phyloP scores from a whole-genome alignment of 2,888 invertebrate species.

The Tryphoninae sp. region DNA sequence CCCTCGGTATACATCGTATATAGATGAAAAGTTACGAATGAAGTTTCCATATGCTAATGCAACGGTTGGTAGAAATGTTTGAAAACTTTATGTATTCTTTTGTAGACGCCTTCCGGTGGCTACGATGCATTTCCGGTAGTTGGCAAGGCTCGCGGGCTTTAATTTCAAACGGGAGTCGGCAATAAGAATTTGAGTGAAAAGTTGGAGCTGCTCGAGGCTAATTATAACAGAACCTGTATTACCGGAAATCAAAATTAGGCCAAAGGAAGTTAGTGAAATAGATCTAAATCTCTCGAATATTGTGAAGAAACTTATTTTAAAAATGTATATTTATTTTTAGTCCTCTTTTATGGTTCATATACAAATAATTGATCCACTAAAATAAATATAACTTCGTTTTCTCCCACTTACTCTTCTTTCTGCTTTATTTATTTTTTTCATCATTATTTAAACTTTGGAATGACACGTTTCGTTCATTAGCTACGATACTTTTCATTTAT shows the following conservation, averaged over 20 bases:
- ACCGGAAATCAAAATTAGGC: not conserved
- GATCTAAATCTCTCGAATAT: not conserved
- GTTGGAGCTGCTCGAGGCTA: not conserved
- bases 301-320: too few species aligned
- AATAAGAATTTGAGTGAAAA: conserved; percentile 8
- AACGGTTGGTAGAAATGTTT: conserved; percentile 12
- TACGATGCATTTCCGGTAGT: not conserved
- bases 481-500: too few species aligned
- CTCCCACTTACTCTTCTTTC: too few species aligned
- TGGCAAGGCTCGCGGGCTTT: not conserved
- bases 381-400: too few species aligned
- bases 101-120: not conserved
- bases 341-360: too few species aligned
- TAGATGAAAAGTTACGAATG: not conserved
- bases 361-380: too few species aligned
- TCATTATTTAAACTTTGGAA: too few species aligned
- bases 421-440: too few species aligned
- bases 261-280: not conserved
- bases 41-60: conserved; percentile 25
- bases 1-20: not conserved
- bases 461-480: too few species aligned
- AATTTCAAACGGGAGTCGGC: not conserved
- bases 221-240: not conserved
- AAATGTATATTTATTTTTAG: too few species aligned
- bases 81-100: conserved; percentile 27